Evolutionary conservation across 2,797 vertebrate species (phyloP), one percentile per base, ranked within the genome.

Genomic region (Acanthornis magna): DNA sequence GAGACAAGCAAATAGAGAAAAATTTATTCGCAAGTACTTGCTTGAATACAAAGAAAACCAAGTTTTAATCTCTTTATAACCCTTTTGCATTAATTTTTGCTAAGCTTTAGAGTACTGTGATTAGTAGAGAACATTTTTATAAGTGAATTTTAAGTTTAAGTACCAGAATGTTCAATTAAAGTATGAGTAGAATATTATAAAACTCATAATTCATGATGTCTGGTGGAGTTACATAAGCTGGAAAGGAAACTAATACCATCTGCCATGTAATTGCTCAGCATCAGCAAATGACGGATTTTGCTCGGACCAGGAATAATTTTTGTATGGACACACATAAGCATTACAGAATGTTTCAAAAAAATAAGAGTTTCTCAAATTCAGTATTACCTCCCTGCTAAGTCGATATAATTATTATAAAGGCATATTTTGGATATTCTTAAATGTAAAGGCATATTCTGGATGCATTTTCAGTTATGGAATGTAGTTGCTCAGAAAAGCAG

Each of bases 81-180:
- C 16, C 45, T 85, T 84, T 36, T 57, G 77, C 60, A 75, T 84
- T 86, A 54, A 42, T 90, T 90, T 93, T 82, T 1, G 1, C 85
- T 85, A 86, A 95, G 55, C 54, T 78, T 85, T 48, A 62, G 85
- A 74, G 38, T 38, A 29, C 68, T 78, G 2, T 38, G 65, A 93
- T 90, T 86, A 84, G 58, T 23, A 86, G 26, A 71, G 51, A 80
- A 72, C 36, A 53, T 70, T 89, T 80, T 61, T 42, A 13, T 88
- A 95, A 95, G 83, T 78, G 47, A 95, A 84, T 91, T 85, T 89
- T 85, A 61, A 82, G 55, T 89, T 91, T 80, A 91, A 90, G 42
- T 58, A 78, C n/a, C 61, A 72, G 29, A 62, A 72, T 22, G 36
- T 66, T 93, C 70, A 95, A 71, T 67, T 45, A 70, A 70, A 84